Evolutionary conservation across 2,113 vertebrate species (phyloP).

Genomic region (Anolis sagrei): DNA sequence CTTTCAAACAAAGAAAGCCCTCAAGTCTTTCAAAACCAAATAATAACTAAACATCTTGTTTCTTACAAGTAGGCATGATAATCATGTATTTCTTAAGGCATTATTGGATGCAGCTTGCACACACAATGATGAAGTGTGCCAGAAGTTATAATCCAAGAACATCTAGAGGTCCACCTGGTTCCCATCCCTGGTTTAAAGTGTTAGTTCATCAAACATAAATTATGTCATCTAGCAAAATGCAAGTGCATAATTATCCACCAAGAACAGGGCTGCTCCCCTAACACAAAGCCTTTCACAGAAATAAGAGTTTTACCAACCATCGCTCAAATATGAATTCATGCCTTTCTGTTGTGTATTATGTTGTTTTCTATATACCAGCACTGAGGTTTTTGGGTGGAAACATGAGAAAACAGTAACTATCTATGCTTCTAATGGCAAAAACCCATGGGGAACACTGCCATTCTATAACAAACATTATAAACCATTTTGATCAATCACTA

Average conservation of each 20-base stretch:
- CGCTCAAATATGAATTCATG: background rate
- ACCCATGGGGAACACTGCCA: too few relatives aligned
- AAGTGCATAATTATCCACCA: background rate
- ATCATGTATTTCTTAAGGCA: too few relatives aligned
- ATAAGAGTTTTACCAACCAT: background rate
- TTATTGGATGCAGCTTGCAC: too few relatives aligned
- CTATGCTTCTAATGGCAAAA: background rate
- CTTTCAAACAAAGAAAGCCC: too few relatives aligned
- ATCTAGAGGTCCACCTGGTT: too few relatives aligned
- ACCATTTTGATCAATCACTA: slow-evolving; percentile 22
- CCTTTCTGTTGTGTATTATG: background rate
- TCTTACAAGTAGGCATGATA: too few relatives aligned
- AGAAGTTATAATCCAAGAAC: too few relatives aligned
- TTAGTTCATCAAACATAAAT: background rate
- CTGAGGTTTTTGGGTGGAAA: background rate
- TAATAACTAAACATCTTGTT: background rate
- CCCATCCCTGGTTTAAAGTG: too few relatives aligned
- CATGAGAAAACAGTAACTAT: background rate
- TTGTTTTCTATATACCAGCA: background rate
- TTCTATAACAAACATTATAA: slow-evolving; percentile 3
- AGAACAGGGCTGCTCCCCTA: background rate
- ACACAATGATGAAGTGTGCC: too few relatives aligned
- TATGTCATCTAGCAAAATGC: background rate
- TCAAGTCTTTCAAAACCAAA: too few relatives aligned
- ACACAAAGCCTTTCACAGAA: background rate